These are phyloP conservation scores for Temnothorax nylanderi DNA, from an alignment of 1,140 invertebrate genomes.

Conservation along the genomic window DNA sequence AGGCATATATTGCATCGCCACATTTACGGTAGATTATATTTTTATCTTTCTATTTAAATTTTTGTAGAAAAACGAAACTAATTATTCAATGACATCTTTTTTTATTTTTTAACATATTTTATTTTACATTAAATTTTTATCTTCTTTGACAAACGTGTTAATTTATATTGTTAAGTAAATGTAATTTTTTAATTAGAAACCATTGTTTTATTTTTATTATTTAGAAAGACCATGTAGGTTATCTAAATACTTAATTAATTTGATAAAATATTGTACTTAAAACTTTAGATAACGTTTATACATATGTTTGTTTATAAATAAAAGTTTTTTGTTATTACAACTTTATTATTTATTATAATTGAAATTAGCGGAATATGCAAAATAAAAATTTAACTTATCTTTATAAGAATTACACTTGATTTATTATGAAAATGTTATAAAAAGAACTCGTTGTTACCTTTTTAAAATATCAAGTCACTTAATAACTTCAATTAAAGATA, in stretches of 20 bases:
- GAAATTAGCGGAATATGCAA: not conserved
- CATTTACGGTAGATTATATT: not conserved
- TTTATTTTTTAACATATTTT: not conserved
- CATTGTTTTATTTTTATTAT: not conserved
- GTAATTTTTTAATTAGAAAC: not conserved
- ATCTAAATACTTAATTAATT: not conserved
- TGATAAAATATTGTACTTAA: constrained; percentile 14
- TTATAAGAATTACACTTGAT: not conserved
- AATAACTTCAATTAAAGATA: not conserved
- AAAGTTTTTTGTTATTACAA: not conserved
- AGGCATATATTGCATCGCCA: not conserved
- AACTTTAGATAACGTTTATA: not conserved
- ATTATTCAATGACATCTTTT: constrained; percentile 3
- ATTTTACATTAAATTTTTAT: not conserved
- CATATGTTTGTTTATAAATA: not conserved
- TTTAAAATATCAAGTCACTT: not conserved
- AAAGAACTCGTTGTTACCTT: not conserved
- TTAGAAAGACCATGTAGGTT: not conserved
- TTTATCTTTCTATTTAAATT: constrained; percentile 1
- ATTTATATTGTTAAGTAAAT: not conserved
- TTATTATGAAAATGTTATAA: not conserved
- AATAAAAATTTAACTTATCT: not conserved
- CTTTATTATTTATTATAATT: not conserved
- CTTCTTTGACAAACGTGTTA: not conserved
- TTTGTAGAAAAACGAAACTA: not conserved